Evolutionary conservation across 2,797 vertebrate genomes (phyloP).

Genomic region (Lemur catta): DNA sequence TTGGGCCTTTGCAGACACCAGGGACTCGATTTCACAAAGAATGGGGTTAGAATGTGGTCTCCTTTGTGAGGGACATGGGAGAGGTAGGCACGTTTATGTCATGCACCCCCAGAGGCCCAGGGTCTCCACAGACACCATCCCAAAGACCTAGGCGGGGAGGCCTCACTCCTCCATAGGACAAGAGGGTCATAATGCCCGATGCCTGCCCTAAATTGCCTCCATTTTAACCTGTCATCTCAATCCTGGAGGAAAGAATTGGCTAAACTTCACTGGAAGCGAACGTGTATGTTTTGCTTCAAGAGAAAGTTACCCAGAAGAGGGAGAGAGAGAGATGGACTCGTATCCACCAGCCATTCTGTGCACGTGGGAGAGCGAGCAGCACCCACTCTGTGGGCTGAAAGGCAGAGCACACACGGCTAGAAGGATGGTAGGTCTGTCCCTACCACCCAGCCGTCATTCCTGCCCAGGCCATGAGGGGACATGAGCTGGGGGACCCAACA

Average conservation of each 20-base stretch:
- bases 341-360: background rate
- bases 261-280: background rate
- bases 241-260: background rate
- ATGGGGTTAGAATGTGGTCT: background rate
- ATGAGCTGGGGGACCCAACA: background rate
- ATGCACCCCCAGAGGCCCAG: background rate
- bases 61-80: background rate
- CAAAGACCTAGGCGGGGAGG: background rate
- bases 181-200: background rate
- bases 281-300: background rate
- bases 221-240: background rate
- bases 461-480: background rate
- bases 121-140: background rate
- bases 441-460: background rate
- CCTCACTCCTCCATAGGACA: background rate
- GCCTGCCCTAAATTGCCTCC: background rate
- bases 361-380: no score
- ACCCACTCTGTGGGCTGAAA: background rate
- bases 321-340: background rate
- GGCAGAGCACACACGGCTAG: background rate
- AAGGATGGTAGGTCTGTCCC: background rate
- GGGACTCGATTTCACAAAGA: background rate
- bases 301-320: background rate
- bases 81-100: background rate
- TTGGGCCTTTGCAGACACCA: background rate